Evolutionary conservation across 2,888 invertebrate genomes (phyloP), one percentile per base, ranked within the genome.

Genomic region (Lobophora halterata): DNA sequence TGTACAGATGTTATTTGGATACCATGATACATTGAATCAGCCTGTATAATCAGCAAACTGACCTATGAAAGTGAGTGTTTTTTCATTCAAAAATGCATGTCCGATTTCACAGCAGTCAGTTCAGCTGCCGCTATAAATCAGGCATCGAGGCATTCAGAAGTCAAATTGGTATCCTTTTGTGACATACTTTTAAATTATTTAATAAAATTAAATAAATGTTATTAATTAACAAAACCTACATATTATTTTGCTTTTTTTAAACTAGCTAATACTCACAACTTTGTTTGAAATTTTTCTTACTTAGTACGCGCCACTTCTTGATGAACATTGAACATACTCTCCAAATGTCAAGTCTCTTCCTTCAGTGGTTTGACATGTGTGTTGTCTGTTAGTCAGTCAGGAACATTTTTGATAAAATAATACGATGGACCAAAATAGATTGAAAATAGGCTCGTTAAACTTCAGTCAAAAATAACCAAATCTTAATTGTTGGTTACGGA

Each of bases 81-180:
- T 54, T 55, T 60, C 58, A 67, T 65, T 65, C 61, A 47, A 18
- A 46, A 49, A 41, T 46, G 35, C 55, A 52, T 58, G 45, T 42
- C 57, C 52, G n/a, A n/a, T n/a, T n/a, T n/a, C n/a, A n/a, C n/a
- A n/a, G 39, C 44, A 46, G 50, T 38, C 53, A 21, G 55, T 57
- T 75, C 78, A 79, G 79, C 80, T 76, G 79, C 63, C 61, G 24
- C 52, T 55, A 76, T 81, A 81, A 79, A 81, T 81, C 74, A 76
- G 51, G 33, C 16, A 36, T 46, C 52, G 55, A 60, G 52, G 61
- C 58, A 67, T 71, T 69, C 66, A 66, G 59, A 63, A 65, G 65
- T 61, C 60, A 48, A 66, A 71, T 63, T 65, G 61, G 61, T 14
- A 27, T 44, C 40, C 52, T 52, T 58, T 60, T 60, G 59, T 28